Evolutionary conservation across 2,888 invertebrate genomes (phyloP), one percentile per base, ranked within the genome.

Genomic region (Osmoderma eremita): DNA sequence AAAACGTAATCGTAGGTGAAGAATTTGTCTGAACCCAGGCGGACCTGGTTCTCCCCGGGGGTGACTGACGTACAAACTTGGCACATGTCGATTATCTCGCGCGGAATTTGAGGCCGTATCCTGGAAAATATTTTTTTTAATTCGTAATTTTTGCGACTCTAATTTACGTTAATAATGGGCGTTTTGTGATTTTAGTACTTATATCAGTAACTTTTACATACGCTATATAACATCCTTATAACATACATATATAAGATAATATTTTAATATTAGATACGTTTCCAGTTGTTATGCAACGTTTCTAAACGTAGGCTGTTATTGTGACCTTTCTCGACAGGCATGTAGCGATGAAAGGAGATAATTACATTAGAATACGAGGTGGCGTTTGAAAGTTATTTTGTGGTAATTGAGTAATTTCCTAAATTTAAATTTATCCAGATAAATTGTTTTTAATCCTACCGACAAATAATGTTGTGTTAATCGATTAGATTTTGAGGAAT

Each of bases 1-100:
- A 95, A 98, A 50, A 98, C 97, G 82, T 92, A 92, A 84, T 99
- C 97, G 84, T 95, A 99, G 20, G 98, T 98, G 84, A 97, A 98
- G 51, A 94, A 92, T 78, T 97, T 94, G 83, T 97, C 97, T 41
- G 92, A 90, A 63, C 97, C 97, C 48, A 98, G 87, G 72, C 94
- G 90, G 39, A 98, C 91, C 80, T 96, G 96, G 0, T 95, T 96
- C 76, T 97, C 96, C 45, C 91, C 93, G 0, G 93, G 91, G 17
- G 93, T 90, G 18, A 97, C 96, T 65, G 90, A 88, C 0, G 97
- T 97, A 83, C 97, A 98, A 65, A 95, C 87, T 68, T 95, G 91
- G 81, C 97, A 97, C 89, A 96, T 95, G 81, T 98, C 97, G 69
- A 98, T 92, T 75, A 94, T 88, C 83, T 98, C 98, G 15, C 93